Conservation (phyloP, 2,113 vertebrate species). For the human region DNA sequence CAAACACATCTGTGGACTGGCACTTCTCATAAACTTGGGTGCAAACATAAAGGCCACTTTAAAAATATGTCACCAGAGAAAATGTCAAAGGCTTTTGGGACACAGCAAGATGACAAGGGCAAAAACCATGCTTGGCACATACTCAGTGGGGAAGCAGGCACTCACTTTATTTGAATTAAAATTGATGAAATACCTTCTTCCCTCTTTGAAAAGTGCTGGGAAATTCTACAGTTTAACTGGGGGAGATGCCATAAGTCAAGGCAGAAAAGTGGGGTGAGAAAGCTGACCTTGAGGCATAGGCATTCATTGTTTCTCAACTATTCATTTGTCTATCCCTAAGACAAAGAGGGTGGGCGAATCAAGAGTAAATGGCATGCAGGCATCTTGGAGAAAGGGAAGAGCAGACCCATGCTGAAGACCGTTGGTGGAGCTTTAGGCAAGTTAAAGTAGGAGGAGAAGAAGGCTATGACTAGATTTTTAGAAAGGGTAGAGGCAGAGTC, state of each 20-base stretch:
- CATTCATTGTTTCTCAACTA: too few species aligned
- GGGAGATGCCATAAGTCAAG: neutral
- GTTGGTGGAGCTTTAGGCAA: neutral
- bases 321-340: neutral
- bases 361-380: neutral
- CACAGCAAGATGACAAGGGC: neutral
- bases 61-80: neutral
- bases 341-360: too few species aligned
- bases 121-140: fast-evolving
- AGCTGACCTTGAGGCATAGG: neutral
- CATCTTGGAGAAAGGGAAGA: neutral
- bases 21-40: neutral
- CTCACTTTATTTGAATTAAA: neutral
- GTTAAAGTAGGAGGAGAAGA: neutral
- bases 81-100: neutral
- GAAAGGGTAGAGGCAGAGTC: neutral
- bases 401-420: neutral
- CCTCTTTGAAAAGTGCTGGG: neutral
- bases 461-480: neutral
- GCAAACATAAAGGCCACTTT: neutral
- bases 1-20: neutral
- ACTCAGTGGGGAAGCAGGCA: neutral
- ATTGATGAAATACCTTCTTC: neutral
- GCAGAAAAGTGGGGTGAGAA: neutral
- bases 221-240: neutral